phyloP scores from a whole-genome alignment of 1,140 invertebrate genomes.

The Tigriopus japonicus region DNA sequence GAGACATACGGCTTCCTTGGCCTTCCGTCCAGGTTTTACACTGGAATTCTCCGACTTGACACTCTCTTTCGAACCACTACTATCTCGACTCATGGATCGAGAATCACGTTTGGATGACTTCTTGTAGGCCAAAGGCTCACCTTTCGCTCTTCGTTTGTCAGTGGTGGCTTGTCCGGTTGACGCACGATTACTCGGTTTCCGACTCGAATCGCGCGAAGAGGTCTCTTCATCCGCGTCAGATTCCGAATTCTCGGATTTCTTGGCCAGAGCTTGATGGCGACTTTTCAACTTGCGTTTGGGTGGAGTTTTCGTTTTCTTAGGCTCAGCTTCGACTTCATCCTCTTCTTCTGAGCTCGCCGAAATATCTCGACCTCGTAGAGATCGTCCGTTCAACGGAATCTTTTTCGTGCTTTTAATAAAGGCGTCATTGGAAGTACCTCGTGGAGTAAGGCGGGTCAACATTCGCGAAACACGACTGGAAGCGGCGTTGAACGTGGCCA shows the following conservation, averaged over 20 bases:
- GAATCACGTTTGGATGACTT: not conserved
- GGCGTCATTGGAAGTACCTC: conserved; percentile 7
- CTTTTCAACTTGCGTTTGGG: not conserved
- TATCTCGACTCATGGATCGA: not conserved
- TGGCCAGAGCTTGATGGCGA: not conserved
- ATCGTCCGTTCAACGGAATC: not conserved
- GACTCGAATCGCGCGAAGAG: conserved; percentile 1
- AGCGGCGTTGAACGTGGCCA: not conserved
- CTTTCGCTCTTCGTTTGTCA: not conserved
- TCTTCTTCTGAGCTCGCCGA: not conserved
- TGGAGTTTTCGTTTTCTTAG: not conserved
- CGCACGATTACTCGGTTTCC: not conserved
- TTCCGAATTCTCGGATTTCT: conserved; percentile 2
- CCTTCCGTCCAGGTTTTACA: not conserved
- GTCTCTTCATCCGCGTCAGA: conserved; percentile 5
- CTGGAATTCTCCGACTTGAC: not conserved
- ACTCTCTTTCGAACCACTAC: not conserved
- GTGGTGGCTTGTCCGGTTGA: not conserved
- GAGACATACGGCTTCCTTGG: conserved; percentile 9
- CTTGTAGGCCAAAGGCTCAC: not conserved
- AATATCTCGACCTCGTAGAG: not conserved
- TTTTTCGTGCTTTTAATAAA: not conserved
- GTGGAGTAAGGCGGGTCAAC: not conserved
- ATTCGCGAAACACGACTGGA: not conserved
- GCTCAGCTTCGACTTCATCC: not conserved